Conservation (phyloP, 2,888 invertebrate species). For the Lumbricus terrestris region DNA sequence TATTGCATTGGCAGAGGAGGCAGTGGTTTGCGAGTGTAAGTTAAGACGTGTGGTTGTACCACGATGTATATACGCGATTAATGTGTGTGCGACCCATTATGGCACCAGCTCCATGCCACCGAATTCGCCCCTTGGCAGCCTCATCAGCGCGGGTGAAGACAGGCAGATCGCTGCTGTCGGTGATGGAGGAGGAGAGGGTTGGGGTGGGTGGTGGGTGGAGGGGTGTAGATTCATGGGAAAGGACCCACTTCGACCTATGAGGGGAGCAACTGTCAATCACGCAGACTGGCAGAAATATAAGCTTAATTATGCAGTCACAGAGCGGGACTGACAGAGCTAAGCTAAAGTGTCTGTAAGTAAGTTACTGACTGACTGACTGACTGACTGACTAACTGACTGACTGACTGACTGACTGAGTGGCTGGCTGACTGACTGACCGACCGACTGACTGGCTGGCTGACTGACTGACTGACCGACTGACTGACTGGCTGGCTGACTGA, state of each 20-base stretch:
- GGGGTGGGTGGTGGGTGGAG: not conserved
- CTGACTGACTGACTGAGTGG: not conserved
- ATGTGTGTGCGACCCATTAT: not conserved
- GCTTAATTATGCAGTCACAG: not conserved
- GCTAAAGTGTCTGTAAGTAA: too few species aligned
- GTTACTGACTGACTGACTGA: too few species aligned
- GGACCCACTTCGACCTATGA: not conserved
- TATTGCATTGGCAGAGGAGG: not conserved
- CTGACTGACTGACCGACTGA: not conserved
- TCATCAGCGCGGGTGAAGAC: not conserved
- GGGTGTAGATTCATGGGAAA: not conserved
- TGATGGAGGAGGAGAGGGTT: not conserved
- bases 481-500: not conserved
- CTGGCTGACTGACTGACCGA: not conserved
- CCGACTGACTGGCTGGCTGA: not conserved
- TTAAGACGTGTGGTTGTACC: not conserved
- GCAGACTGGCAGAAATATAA: not conserved
- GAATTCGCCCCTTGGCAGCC: constrained; percentile 7
- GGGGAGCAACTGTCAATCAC: not conserved
- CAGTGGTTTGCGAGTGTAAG: not conserved
- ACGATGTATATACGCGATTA: not conserved
- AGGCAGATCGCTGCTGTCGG: not conserved
- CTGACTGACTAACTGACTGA: too few species aligned
- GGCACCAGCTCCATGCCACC: not conserved
- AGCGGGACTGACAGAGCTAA: not conserved